Conservation (phyloP, 1,140 invertebrate species). For the Pogonus chalceus region DNA sequence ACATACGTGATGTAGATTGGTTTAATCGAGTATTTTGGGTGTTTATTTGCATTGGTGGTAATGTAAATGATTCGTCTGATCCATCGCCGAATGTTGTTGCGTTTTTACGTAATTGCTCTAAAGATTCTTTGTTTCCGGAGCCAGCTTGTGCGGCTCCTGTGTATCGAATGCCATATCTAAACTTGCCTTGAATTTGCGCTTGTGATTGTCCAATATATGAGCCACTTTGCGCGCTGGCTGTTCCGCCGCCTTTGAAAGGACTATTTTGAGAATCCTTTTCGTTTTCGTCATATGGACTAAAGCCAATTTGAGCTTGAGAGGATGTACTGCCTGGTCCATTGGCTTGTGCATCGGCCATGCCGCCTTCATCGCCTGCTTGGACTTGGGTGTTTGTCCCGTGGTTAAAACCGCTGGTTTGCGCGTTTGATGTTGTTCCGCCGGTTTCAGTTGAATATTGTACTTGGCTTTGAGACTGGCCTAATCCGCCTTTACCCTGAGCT, state of each 20-base stretch:
- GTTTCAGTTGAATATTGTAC: conserved; percentile 60
- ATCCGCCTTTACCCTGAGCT: conserved; percentile 60
- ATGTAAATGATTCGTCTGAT: conserved; percentile 6
- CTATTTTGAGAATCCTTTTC: conserved; percentile 38
- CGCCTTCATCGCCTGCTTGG: conserved; percentile 65
- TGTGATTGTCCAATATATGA: conserved; percentile 63
- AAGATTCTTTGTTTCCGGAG: conserved; percentile 50
- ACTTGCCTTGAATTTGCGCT: conserved; percentile 66
- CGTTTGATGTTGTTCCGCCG: conserved; percentile 58
- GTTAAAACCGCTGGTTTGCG: conserved; percentile 61
- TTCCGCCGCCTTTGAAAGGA: conserved; percentile 61
- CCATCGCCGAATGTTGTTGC: conserved; percentile 20
- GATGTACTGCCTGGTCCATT: conserved; percentile 71
- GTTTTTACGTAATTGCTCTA: conserved; percentile 37
- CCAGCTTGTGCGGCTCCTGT: conserved; percentile 71
- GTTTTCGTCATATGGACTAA: conserved; percentile 56
- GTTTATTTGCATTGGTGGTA: conserved; percentile 4
- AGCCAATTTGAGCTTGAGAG: conserved; percentile 77
- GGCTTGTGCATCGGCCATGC: conserved; percentile 73
- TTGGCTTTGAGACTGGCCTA: conserved; percentile 65
- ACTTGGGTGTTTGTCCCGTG: conserved; percentile 68
- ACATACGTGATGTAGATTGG: not conserved
- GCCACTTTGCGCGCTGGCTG: conserved; percentile 65
- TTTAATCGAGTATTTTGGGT: not conserved
- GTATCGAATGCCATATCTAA: conserved; percentile 67